A percentile compares a stretch with the other conserved stretches of the same genome.
Conservation (phyloP, 2,888 invertebrate species). For the Drosophila emarginata region DNA sequence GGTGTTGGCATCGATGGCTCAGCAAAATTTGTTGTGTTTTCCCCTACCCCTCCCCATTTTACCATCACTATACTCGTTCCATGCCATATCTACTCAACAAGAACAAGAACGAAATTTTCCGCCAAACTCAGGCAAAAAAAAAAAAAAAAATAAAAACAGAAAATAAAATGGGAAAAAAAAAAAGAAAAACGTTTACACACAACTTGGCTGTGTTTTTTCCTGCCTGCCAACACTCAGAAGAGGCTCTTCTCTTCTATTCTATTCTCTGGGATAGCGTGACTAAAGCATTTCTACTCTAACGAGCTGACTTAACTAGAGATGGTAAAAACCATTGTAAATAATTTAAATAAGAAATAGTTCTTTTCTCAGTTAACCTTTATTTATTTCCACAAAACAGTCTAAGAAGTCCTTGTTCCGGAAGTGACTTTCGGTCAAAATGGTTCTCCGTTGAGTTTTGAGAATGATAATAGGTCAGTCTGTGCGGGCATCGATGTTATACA, state of each 20-base stretch:
- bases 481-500: too few relatives aligned
- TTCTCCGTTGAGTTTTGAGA: too few relatives aligned
- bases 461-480: too few relatives aligned
- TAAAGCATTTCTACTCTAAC: conserved; percentile 72
- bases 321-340: not conserved
- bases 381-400: too few relatives aligned
- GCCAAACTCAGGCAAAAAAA: conserved; percentile 36
- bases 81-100: too few relatives aligned
- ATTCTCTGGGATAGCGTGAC: conserved; percentile 57
- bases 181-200: conserved; percentile 31
- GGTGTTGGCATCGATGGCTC: conserved; percentile 60
- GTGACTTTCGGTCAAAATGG: too few relatives aligned
- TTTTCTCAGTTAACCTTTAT: too few relatives aligned
- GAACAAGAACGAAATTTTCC: conserved; percentile 13
- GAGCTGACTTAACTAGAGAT: conserved; percentile 42
- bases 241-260: conserved; percentile 17
- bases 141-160: conserved; percentile 24
- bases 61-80: too few relatives aligned
- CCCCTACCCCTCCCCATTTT: not conserved
- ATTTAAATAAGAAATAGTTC: too few relatives aligned
- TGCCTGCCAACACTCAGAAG: conserved; percentile 21
- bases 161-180: not conserved
- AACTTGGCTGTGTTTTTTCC: conserved; percentile 56
- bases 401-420: too few relatives aligned
- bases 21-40: conserved; percentile 53